Evolutionary conservation across 2,888 invertebrate genomes (phyloP), one percentile per base, ranked within the genome.

Genomic region (Sarcophaga subvicina): DNA sequence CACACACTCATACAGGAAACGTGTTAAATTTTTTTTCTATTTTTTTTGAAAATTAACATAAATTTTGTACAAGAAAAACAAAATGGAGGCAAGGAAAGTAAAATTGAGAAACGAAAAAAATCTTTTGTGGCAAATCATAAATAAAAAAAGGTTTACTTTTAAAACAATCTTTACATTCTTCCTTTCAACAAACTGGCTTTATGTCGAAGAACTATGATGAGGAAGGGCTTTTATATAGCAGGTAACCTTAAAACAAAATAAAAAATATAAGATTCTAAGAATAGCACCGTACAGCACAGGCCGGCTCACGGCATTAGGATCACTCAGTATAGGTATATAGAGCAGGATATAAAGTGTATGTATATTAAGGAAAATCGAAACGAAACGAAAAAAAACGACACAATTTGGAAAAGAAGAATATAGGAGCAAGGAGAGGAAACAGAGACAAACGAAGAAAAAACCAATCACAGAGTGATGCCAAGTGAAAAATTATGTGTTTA

Each of bases 401-500:
- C 67, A 67, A 37, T 17, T 14, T 37, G 20, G 37, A 4, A 59
- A 37, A 12, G 17, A 27, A 17, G 27, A 4, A 54, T 54, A 17
- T 54, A 17, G 2, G 17, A 54, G 54, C 12, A 54, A 14, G 3
- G 17, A 17, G 54, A 54, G 54, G 17, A 54, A 54, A 17, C 54
- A 54, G 54, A 14, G 54, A 17, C 54, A 54, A 17, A 54, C 17
- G 64, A 27, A 85, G 69, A 86, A 85, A 86, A 85, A 87, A 79
- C 70, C 88, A 88, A 88, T 88, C 80, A 85, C 77, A 67, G 72
- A 73, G 82, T 86, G 85, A 84, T 67, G 71, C 84, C 86, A 88
- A 88, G 88, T 88, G 87, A 88, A 87, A 88, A 88, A 85, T 88
- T 87, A 86, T 86, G 82, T 86, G 84, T 88, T 88, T 85, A 86